Evolutionary conservation across 2,113 vertebrate genomes (phyloP), one percentile per base, ranked within the genome.

Genomic region (Paramisgurnus dabryanus): DNA sequence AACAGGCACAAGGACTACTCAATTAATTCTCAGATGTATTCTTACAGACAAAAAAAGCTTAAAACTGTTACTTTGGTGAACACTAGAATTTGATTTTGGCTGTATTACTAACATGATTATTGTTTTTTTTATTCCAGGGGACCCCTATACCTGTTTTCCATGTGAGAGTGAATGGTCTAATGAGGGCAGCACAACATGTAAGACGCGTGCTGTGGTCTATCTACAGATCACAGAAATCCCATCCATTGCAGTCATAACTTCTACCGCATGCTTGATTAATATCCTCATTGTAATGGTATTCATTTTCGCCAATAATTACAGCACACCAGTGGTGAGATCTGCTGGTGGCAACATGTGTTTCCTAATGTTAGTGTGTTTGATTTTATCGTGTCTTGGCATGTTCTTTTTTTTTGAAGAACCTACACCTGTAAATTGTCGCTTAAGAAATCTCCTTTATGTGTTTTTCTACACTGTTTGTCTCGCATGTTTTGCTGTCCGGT

Each of bases 311-410:
- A 6, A 86, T 17, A 89, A 95, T 5, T 75, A 84, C 5, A 86
- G 94, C 86, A 96, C 93, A 0, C 96, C 95, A 0, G 93, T 97
- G 4, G 96, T 95, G 55, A 94, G 84, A 88, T 95, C 95, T 0
- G 94, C 96, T 0, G 96, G 95, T 0, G 95, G 94, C 12, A 89
- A 84, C 53, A 91, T 91, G 88, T 96, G 94, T 83, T 95, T 96
- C 87, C 86, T 95, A 45, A 95, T 27, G 27, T 27, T 27, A 27
- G 27, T 27, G 27, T 27, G 27, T 27, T 27, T 27, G 27, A 27
- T 27, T 17, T 80, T 87, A 0, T 88, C 89, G 15, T 87, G 89
- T 81, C 12, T 90, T 34, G 94, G 93, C 80, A 78, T 95, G 40
- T 92, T 93, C 64, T 92, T 90, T 86, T 92, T 91, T 82, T 93